Base-by-base conservation (phyloP, 2,113 vertebrate genomes). In the Podarcis cretensis region DNA sequence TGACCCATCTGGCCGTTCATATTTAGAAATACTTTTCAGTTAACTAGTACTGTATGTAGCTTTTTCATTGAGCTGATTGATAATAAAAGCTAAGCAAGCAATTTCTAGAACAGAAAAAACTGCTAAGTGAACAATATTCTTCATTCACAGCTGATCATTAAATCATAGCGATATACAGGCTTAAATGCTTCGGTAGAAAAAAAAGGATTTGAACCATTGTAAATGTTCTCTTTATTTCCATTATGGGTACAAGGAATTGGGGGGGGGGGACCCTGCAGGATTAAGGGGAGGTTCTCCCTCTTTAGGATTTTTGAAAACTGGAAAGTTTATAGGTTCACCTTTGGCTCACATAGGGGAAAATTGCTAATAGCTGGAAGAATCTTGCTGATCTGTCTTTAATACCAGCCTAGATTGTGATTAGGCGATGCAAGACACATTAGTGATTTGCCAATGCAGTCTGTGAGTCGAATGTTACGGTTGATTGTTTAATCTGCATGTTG, bases 401-500 rank as follows among this genome's bases (percentile, higher is more conserved):
- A 84, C 40, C 81, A 78, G 81, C 74, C 74, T 84, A 54, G n/a
- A 89, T 77, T 76, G 14, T 77, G 57, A 88, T 83, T 83, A 77
- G 81, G 63, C 73, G 59, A 83, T 54, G 37, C 81, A 68, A 59
- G 87, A 83, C 40, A 57, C 63, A 78, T 84, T 89, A 6, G 23
- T 89, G 81, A 77, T 78, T 84, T 78, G 40, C 79, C 63, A 77
- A n/a, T 85, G 54, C 73, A 30, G 80, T 37, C 84, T 86, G 71
- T 37, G 32, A 82, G 84, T 43, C 69, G 80, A 82, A 82, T 86
- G 84, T 86, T 82, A 82, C 27, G 63, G 78, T 69, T 57, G 78
- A 86, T 75, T 40, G 59, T 86, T 82, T 79, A 86, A 68, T 82
- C 59, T 90, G 73, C 37, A 75, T 69, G 84, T 89, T 87, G 86